Evolutionary conservation across 2,888 invertebrate genomes (phyloP), one percentile per base, ranked within the genome.

Genomic region (Cylloceria caligata): DNA sequence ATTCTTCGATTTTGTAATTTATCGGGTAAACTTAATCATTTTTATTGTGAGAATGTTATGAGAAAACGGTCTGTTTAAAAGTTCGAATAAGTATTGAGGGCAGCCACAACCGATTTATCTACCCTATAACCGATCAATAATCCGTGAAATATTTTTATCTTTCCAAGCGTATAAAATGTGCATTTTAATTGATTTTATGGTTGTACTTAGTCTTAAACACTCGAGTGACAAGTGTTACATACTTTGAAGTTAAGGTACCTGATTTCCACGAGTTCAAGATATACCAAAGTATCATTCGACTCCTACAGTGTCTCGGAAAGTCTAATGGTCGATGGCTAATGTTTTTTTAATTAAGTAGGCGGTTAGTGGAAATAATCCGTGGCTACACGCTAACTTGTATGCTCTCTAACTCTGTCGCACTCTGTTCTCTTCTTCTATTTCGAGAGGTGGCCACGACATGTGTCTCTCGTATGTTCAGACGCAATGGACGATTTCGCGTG

Each of bases 381-480:
- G 62, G 73, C 68, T 52, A 7, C 24, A 27, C 21, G 49, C 80
- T 24, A 2, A 24, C 19, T 52, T 36, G 5, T 52, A 19, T 11
- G 24, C 55, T 69, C 57, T 45, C 47, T 57, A 27, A 60, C 78
- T 39, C 72, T 57, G 19, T 68, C 62, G 42, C 47, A 52, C 42
- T 65, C 69, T 45, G 30, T 80, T 78, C 65, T 86, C 85, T 80
- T 85, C 83, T 85, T 89, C 90, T 91, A 91, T 91, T 91, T 90
- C 87, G 86, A 89, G 90, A 88, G 86, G 87, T 74, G 74, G 81
- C 60, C 73, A 80, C 85, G 87, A 90, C 92, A 92, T 91, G 89
- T 92, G 92, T 90, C 91, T 86, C 91, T 92, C 92, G 92, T 91
- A 92, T 92, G 92, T 90, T 91, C 92, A 92, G 92, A 92, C 92